Evolutionary conservation across 2,888 invertebrate species (phyloP), one percentile per base, ranked within the genome.

Genomic region (Leucoma salicis): DNA sequence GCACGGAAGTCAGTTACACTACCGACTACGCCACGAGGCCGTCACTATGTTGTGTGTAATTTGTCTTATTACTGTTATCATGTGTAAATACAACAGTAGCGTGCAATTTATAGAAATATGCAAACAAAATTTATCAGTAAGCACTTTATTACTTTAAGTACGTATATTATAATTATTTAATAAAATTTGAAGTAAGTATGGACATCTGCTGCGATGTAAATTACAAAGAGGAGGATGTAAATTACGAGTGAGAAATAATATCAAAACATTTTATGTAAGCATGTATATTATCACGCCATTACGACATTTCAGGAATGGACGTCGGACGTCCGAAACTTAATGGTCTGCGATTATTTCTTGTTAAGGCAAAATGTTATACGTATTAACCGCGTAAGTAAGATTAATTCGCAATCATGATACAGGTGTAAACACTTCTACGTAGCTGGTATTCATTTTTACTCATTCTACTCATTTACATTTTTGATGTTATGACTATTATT

Each of bases 181-280:
- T n/a, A n/a, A n/a, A n/a, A n/a, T n/a, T n/a, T n/a, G n/a, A n/a
- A n/a, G n/a, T n/a, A n/a, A n/a, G n/a, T n/a, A n/a, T n/a, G n/a
- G n/a, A n/a, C n/a, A n/a, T n/a, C n/a, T n/a, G 12, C 16, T 5
- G 6, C 6, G 13, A 29, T 13, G 3, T 29, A 7, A 8, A 12
- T n/a, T 1, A 14, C 10, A 31, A 11, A 10, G 14, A 14, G 15
- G 15, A 31, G 11, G n/a, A 7, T 31, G 8, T 15, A 31, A 28
- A 46, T 36, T 42, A 29, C 29, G 32, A 39, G 42, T 34, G 14
- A 39, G 44, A 37, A 48, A 39, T 44, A 21, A 21, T 5, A 21
- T 21, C 3, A 21, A 21, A 21, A 21, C 21, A 21, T 21, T 54
- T 70, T 58, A 61, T 62, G 4, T 12, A 3, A 21, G 8, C 16